These are phyloP conservation scores for Armadillidium nasatum DNA, from an alignment of 1,140 invertebrate genomes.

Conservation along the genomic window DNA sequence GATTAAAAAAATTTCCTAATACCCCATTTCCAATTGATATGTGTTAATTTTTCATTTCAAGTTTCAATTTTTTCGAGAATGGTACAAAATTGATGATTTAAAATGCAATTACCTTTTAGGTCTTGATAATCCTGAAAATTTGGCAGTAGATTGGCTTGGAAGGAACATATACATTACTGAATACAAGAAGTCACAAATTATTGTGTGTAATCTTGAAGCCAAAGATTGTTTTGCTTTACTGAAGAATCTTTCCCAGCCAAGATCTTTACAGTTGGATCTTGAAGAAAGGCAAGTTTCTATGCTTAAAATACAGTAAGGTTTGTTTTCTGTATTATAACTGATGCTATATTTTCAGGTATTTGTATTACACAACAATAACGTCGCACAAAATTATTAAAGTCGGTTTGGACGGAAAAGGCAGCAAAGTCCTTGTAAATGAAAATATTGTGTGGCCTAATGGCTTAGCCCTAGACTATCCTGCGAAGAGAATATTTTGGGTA, in stretches of 20 bases:
- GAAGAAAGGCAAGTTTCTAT: constrained; percentile 50
- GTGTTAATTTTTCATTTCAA: too few species aligned
- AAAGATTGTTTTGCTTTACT: constrained; percentile 68
- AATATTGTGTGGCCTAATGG: constrained; percentile 65
- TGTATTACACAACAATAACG: constrained; percentile 38
- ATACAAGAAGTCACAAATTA: constrained; percentile 58
- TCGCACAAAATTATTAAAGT: constrained; percentile 50
- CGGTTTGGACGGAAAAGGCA: constrained; percentile 54
- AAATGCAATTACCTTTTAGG: neutral
- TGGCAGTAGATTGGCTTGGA: constrained; percentile 72
- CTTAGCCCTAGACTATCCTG: constrained; percentile 59
- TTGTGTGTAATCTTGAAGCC: constrained; percentile 61
- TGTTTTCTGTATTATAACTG: neutral
- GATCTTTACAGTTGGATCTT: constrained; percentile 66
- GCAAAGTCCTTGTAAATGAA: constrained; percentile 49
- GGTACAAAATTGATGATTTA: too few species aligned
- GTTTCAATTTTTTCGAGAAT: too few species aligned
- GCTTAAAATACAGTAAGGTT: neutral
- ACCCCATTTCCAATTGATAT: too few species aligned
- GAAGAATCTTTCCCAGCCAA: constrained; percentile 59
- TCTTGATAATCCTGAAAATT: constrained; percentile 53
- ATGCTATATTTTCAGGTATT: neutral
- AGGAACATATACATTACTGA: constrained; percentile 77
- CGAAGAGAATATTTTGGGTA: constrained; percentile 61
- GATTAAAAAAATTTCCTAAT: too few species aligned